Conservation (phyloP, 2,113 vertebrate genomes). For the Perca fluviatilis region DNA sequence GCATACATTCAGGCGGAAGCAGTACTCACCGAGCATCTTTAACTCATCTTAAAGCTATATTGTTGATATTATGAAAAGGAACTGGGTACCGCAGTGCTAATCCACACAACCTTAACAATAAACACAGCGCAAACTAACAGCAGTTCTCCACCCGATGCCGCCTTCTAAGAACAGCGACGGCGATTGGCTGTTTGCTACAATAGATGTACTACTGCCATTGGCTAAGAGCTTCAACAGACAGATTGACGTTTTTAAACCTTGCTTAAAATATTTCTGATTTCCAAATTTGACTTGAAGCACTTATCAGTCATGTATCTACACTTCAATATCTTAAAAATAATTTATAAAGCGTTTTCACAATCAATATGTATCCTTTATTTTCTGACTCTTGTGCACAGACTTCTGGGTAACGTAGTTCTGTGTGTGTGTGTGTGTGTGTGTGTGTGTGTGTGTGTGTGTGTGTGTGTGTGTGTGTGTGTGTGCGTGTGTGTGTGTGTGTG, state of each 20-base stretch:
- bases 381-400: slow-evolving; percentile 9
- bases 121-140: slow-evolving; percentile 87
- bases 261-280: not conserved
- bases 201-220: slow-evolving; percentile 72
- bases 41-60: slow-evolving; percentile 37
- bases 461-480: too few relatives aligned
- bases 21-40: slow-evolving; percentile 63
- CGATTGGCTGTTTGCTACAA: slow-evolving; percentile 72
- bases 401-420: slow-evolving; percentile 80
- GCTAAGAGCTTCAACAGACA: slow-evolving; percentile 48
- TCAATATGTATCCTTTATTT: not conserved
- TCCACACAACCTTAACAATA: slow-evolving; percentile 91
- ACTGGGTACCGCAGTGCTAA: slow-evolving; percentile 82
- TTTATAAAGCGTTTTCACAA: not conserved
- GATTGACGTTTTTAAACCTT: slow-evolving; percentile 35
- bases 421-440: not conserved
- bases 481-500: too few relatives aligned
- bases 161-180: slow-evolving; percentile 75
- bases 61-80: slow-evolving; percentile 67
- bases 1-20: not conserved
- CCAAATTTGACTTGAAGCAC: rapidly evolving
- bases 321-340: not conserved
- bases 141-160: slow-evolving; percentile 83
- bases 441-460: too few relatives aligned
- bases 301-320: rapidly evolving